Evolutionary conservation across 2,888 invertebrate genomes (phyloP), one percentile per base, ranked within the genome.

Genomic region (Andrena trimmerana): DNA sequence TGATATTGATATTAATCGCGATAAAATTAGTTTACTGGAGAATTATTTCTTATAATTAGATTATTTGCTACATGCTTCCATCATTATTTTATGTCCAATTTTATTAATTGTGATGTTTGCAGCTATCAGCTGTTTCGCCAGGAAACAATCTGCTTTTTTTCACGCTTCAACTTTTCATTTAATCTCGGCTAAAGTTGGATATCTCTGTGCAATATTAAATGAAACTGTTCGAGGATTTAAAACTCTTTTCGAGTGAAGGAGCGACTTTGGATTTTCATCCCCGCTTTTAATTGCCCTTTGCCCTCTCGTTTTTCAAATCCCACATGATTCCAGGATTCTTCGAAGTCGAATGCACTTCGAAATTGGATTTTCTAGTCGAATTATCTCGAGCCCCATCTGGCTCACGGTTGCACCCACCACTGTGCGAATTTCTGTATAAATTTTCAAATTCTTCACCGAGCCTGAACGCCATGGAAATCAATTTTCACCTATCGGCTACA

Each of bases 341-440:
- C 16, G 10, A 27, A n/a, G 31, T n/a, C 20, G 48, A 63, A 57
- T 57, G 63, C 36, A 13, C n/a, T 16, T 68, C 7, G 57, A 50
- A 69, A 79, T 69, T 60, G 66, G 29, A 77, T 80, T 76, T 80
- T 76, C 70, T 52, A 31, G 2, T 60, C 50, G 59, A 70, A 79
- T 76, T 54, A 63, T 69, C 31, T 2, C n/a, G 57, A 29, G 13
- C 24, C 5, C 20, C 2, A 52, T 60, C 65, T 65, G 42, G 65
- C 27, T 1, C n/a, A 2, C n/a, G 27, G 16, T 33, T 50, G 20
- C 24, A 71, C 16, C 16, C 27, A 42, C 5, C 16, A 8, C 2
- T 50, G 27, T 2, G 52, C 42, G 42, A 42, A 57, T 57, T 31
- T 54, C 7, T n/a, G 3, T 5, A 42, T 1, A 42, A 76, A 63